Evolutionary conservation across 2,888 invertebrate genomes (phyloP), one percentile per base, ranked within the genome.

Genomic region (Sipha maydis): DNA sequence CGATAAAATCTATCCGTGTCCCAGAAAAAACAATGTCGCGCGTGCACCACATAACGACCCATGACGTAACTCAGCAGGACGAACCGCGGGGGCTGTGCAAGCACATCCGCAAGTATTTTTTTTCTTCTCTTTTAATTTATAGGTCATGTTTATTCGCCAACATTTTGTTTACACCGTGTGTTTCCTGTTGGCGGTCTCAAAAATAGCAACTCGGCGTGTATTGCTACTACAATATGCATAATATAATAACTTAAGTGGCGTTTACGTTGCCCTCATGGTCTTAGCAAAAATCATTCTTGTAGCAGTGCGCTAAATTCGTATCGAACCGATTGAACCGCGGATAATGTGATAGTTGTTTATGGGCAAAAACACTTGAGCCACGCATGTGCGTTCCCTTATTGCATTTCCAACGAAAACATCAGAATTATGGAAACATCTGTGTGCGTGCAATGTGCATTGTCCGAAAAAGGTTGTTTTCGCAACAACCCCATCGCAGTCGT

Each of bases 381-480:
- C 41, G 14, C 14, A n/a, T n/a, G 41, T n/a, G 41, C 41, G 41
- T 14, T 9, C 38, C 31, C 31, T 14, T 54, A 78, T 78, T 86
- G 48, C 34, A 82, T 88, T 88, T 88, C 88, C 5, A 48, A 76
- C 80, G 88, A 88, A 88, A 88, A 85, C 69, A 54, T 61, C 79
- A 21, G 86, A 75, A 82, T 82, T 75, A 75, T 82, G 88, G 82
- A 88, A 88, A 88, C 88, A 88, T 88, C 88, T 88, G 88, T 75
- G 86, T 41, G 48, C n/a, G 56, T 2, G 76, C 78, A n/a, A n/a
- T 41, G 9, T 28, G 41, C 28, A 79, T 86, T 86, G 85, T 86
- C 85, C 82, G 41, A 31, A 1, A 56, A 21, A 67, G 77, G 80
- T 88, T 88, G 80, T 88, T 88, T 88, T 88, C 80, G 86, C 80